Percentiles rank a stretch among this genome's conserved stretches.
phyloP scores from a whole-genome alignment of 2,113 vertebrate species.

The Sylvilagus bachmani region DNA sequence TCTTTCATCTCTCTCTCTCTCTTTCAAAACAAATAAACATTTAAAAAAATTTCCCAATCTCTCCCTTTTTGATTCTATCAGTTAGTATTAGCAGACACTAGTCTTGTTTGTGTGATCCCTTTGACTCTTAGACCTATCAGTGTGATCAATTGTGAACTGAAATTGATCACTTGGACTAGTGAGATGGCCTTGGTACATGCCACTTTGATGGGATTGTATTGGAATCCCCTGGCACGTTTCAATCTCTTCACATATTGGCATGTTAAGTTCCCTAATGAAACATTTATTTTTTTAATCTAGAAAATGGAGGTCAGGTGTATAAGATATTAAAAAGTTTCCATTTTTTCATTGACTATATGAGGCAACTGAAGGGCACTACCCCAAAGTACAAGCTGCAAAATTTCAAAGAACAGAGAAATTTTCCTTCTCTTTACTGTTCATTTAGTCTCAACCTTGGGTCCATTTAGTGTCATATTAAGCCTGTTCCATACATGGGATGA shows the following conservation, averaged over 20 bases:
- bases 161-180: no score
- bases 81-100: no score
- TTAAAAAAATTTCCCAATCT: background rate
- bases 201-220: no score
- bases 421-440: background rate
- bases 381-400: background rate
- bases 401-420: background rate
- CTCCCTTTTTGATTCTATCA: no score
- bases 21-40: background rate
- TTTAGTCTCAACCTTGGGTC: background rate
- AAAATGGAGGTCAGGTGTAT: background rate
- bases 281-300: background rate
- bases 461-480: background rate
- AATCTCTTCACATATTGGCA: background rate
- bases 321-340: background rate
- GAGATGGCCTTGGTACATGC: no score
- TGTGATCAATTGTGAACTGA: no score
- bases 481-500: background rate
- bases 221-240: no score
- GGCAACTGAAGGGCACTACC: background rate
- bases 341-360: background rate
- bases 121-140: no score
- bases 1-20: no score
- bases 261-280: background rate
- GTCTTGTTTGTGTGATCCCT: no score